A percentile compares a stretch with the other conserved stretches of the same genome.
Evolutionary conservation across 2,113 vertebrate genomes (phyloP).

Genomic region (Sardina pilchardus): DNA sequence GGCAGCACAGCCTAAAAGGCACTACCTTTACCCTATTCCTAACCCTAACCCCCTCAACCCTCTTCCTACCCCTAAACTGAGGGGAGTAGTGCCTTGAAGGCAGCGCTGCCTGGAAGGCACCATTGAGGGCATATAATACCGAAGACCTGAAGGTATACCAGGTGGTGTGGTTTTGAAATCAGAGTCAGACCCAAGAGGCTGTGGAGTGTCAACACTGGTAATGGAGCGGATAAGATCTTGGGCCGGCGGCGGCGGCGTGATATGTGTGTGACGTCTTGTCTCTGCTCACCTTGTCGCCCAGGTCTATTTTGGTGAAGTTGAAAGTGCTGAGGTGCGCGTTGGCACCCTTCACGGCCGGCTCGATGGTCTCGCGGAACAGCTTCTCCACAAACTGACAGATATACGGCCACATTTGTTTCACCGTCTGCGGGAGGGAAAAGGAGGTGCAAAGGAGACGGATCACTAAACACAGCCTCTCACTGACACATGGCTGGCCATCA

Average conservation of each 20-base stretch:
- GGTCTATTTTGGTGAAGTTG: conserved; percentile 90
- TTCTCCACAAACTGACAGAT: conserved; percentile 96
- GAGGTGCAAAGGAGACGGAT: background rate
- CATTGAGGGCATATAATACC: no score
- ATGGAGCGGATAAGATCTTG: background rate
- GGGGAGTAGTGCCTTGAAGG: no score
- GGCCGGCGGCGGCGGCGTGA: background rate
- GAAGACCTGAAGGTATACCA: background rate
- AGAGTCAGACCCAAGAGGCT: background rate
- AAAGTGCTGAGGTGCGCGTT: conserved; percentile 88
- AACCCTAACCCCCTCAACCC: no score
- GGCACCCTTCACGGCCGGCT: conserved; percentile 87
- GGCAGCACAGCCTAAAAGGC: no score
- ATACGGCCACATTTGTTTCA: conserved; percentile 97
- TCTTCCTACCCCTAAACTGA: no score
- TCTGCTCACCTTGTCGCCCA: conserved; percentile 87
- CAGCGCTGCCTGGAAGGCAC: no score
- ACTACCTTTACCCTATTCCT: no score
- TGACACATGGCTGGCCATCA: background rate
- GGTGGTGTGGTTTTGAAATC: background rate
- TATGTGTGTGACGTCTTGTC: no score
- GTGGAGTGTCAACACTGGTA: background rate
- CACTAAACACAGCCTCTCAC: background rate
- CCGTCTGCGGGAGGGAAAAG: conserved; percentile 72
- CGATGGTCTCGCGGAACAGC: conserved; percentile 90